phyloP scores from a whole-genome alignment of 1,140 invertebrate genomes.

The Drosophila pruinosa region DNA sequence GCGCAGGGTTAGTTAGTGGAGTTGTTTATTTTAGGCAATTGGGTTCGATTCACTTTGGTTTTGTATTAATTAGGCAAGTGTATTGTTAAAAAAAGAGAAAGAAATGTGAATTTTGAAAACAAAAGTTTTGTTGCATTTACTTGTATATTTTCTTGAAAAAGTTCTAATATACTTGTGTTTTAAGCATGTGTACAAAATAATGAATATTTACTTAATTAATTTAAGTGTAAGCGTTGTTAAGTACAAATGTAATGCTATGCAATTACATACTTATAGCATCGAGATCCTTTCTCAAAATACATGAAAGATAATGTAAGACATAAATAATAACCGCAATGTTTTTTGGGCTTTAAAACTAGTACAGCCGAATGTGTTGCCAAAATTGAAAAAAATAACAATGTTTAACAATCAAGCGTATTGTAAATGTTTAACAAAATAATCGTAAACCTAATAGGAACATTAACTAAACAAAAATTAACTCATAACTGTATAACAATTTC shows the following conservation, averaged over 20 bases:
- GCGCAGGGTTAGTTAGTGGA: conserved; percentile 42
- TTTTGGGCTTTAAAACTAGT: conserved; percentile 56
- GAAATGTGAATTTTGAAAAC: conserved; percentile 19
- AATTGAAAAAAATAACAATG: conserved; percentile 48
- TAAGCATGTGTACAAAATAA: conserved; percentile 47
- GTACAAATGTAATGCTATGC: conserved; percentile 57
- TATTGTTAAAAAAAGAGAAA: conserved; percentile 21
- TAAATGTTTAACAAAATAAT: conserved; percentile 54
- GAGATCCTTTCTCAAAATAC: conserved; percentile 74
- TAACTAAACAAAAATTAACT: conserved; percentile 52
- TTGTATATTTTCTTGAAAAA: conserved; percentile 52
- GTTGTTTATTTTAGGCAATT: conserved; percentile 31
- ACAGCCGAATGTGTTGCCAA: conserved; percentile 50
- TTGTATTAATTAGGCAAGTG: conserved; percentile 25
- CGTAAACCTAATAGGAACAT: conserved; percentile 15
- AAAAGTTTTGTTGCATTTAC: conserved; percentile 31
- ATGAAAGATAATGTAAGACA: conserved; percentile 65
- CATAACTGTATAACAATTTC: conserved; percentile 64
- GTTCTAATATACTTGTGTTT: conserved; percentile 17
- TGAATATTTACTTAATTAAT: conserved; percentile 6
- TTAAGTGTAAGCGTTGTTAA: conserved; percentile 62
- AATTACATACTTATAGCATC: conserved; percentile 54
- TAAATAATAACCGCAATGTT: conserved; percentile 56
- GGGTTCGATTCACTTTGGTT: no score
- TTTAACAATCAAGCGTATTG: conserved; percentile 60